phyloP scores from a whole-genome alignment of 2,888 invertebrate species.

The Limnephilus lunatus region DNA sequence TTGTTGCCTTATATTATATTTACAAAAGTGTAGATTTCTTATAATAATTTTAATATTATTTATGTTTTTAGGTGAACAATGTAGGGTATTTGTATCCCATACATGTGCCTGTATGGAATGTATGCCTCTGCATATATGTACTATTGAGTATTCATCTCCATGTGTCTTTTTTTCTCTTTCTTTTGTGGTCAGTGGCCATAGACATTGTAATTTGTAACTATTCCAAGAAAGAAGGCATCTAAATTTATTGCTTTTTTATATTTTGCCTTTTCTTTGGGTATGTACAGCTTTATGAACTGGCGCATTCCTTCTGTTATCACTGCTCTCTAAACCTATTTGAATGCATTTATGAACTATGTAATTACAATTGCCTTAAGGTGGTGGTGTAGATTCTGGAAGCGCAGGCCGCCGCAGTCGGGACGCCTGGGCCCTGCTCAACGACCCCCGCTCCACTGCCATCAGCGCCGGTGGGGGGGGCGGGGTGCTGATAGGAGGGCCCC shows the following conservation, averaged over 20 bases:
- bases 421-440: conserved; percentile 66
- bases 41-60: no score
- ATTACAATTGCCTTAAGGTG: conserved; percentile 5
- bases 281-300: background rate
- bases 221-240: background rate
- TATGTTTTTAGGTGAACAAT: no score
- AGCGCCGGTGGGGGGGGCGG: conserved; percentile 39
- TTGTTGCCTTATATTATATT: no score
- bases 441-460: background rate
- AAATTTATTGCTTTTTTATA: background rate
- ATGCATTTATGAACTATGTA: background rate
- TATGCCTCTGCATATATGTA: background rate
- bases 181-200: no score
- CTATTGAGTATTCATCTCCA: background rate
- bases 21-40: no score
- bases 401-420: conserved; percentile 68
- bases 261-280: background rate
- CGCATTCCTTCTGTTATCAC: background rate
- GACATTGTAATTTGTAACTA: background rate
- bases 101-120: no score
- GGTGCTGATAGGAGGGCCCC: conserved; percentile 64
- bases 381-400: conserved; percentile 68
- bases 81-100: no score
- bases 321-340: background rate
- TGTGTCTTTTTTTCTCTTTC: no score